Percentiles rank a stretch among this genome's conserved stretches.
Conservation (phyloP, 2,113 vertebrate species). For the Paradoxurus hermaphroditus region DNA sequence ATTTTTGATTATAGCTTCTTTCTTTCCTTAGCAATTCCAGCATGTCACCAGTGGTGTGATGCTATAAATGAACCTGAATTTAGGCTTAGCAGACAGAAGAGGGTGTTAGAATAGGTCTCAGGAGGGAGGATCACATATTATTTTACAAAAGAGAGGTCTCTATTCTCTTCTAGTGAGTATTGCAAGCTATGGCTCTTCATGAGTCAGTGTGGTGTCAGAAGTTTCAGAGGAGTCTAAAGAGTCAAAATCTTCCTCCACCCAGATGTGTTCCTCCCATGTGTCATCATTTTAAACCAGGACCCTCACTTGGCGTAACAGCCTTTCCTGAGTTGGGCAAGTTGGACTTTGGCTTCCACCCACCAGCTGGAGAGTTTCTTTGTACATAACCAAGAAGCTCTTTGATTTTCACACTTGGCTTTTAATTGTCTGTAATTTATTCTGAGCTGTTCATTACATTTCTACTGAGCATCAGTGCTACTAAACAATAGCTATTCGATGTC, state of each 20-base stretch:
- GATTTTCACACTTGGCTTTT: neutral
- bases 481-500: neutral
- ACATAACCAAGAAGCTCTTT: neutral
- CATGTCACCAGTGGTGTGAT: neutral
- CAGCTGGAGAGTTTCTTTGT: neutral
- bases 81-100: neutral
- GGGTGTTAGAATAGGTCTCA: neutral
- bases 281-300: neutral
- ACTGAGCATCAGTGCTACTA: neutral
- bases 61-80: accelerated
- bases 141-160: neutral
- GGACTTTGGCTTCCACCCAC: neutral
- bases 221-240: neutral
- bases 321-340: neutral
- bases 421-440: neutral
- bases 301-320: neutral
- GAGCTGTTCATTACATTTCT: neutral
- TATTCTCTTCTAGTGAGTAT: neutral
- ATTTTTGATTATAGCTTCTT: neutral
- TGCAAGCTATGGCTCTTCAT: neutral
- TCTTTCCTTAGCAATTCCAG: neutral
- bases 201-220: neutral
- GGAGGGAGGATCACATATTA: neutral
- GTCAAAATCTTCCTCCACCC: neutral
- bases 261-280: neutral